phyloP scores from a whole-genome alignment of 2,113 vertebrate species.

The Amblyopsis rosae region DNA sequence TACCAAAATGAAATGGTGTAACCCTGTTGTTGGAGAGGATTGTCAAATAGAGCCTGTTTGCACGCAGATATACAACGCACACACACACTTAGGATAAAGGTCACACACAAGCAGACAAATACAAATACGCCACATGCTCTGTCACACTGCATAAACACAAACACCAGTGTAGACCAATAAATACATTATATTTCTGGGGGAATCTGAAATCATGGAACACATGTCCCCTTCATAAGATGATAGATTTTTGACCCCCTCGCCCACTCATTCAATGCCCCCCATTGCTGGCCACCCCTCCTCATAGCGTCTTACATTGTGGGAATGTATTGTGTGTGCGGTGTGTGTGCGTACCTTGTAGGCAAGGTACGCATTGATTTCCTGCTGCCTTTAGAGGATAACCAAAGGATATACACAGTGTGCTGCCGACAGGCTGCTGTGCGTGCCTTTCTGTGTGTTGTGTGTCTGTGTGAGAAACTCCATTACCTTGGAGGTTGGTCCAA shows the following conservation, averaged over 20 bases:
- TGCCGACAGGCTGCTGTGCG: slow-evolving; percentile 24
- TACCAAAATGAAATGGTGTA: too few species aligned
- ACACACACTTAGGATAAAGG: background rate
- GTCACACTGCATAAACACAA: too few species aligned
- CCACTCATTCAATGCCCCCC: too few species aligned
- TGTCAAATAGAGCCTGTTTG: background rate
- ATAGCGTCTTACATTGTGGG: slow-evolving; percentile 41
- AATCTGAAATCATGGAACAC: too few species aligned
- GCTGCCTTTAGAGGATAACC: slow-evolving; percentile 54
- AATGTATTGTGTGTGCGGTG: slow-evolving; percentile 33
- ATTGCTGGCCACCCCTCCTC: background rate
- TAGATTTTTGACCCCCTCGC: too few species aligned
- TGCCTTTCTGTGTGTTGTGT: background rate
- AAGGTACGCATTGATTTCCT: slow-evolving; percentile 61
- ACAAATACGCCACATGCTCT: too few species aligned
- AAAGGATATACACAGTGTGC: slow-evolving; percentile 35
- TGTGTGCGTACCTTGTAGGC: slow-evolving; percentile 57
- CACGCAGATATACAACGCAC: background rate
- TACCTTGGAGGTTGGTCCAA: too few species aligned
- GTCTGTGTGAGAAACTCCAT: background rate
- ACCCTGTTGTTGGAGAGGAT: too few species aligned
- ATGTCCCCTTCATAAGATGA: background rate
- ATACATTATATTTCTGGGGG: too few species aligned
- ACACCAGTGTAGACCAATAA: too few species aligned
- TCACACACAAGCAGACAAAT: too few species aligned